A percentile compares a stretch with the other conserved stretches of the same genome.
These are phyloP conservation scores for Hoplostethus mediterraneus DNA, from an alignment of 2,797 vertebrate genomes.

Conservation along the genomic window DNA sequence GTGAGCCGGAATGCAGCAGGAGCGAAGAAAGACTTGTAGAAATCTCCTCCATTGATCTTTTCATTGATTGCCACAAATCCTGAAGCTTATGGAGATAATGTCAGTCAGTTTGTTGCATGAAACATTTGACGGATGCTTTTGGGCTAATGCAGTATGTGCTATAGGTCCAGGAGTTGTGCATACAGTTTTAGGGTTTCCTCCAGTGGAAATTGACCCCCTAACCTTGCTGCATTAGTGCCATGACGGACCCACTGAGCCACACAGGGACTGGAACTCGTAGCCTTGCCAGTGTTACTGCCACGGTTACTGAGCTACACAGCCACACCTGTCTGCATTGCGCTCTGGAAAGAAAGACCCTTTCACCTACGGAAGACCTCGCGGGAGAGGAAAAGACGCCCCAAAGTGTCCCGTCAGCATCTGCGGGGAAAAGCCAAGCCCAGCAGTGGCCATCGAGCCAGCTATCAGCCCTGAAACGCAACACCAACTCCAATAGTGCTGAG, in stretches of 20 bases:
- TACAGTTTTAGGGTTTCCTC: constrained; percentile 1
- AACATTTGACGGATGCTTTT: constrained; percentile 9
- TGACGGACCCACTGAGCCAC: constrained; percentile 31
- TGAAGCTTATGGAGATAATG: constrained; percentile 7
- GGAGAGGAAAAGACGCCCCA: constrained; percentile 41
- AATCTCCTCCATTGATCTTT: background rate
- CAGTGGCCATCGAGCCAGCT: constrained; percentile 46
- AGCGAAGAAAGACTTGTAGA: constrained; percentile 39
- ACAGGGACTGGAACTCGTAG: constrained; percentile 4
- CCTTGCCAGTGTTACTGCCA: constrained; percentile 22
- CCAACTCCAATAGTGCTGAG: constrained; percentile 79
- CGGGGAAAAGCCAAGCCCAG: constrained; percentile 57
- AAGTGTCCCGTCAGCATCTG: constrained; percentile 76
- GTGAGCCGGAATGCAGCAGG: constrained; percentile 3
- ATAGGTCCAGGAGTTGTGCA: background rate
- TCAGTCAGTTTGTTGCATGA: constrained; percentile 12
- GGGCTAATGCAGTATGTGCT: too few relatives aligned
- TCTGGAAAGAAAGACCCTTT: constrained; percentile 28
- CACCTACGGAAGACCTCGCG: constrained; percentile 35
- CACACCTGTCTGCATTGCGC: constrained; percentile 56
- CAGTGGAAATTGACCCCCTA: background rate
- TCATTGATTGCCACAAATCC: constrained; percentile 17
- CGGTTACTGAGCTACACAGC: constrained; percentile 26
- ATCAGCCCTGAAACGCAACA: constrained; percentile 76
- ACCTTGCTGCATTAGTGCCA: background rate